phyloP scores from a whole-genome alignment of 2,113 vertebrate species.

The Microcebus tavaratra region DNA sequence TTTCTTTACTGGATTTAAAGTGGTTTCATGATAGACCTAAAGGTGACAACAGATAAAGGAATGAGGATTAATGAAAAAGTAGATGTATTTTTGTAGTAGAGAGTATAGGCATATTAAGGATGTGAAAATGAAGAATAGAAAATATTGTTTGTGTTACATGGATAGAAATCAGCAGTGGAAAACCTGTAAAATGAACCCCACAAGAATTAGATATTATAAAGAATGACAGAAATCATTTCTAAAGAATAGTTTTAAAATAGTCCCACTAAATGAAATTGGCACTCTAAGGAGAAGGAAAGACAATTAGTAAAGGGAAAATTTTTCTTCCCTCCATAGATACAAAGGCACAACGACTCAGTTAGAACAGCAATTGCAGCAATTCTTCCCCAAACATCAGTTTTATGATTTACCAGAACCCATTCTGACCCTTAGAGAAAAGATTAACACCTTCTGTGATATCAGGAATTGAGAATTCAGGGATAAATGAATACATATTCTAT shows the following conservation, averaged over 20 bases:
- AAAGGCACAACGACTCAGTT: conserved; percentile 63
- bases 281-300: conserved; percentile 49
- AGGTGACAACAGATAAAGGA: conserved; percentile 24
- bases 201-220: conserved; percentile 62
- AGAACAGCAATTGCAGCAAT: conserved; percentile 55
- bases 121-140: conserved; percentile 36
- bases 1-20: conserved; percentile 53
- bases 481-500: neutral
- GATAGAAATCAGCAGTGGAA: neutral
- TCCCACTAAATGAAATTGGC: conserved; percentile 60
- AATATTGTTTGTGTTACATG: conserved; percentile 59
- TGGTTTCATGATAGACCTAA: conserved; percentile 28
- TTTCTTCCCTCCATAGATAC: conserved; percentile 24
- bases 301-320: conserved; percentile 57
- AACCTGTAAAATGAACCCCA: conserved; percentile 53
- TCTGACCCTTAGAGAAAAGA: conserved; percentile 58
- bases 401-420: conserved; percentile 66
- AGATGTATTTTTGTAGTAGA: conserved; percentile 3
- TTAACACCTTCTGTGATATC: conserved; percentile 39
- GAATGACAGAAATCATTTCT: conserved; percentile 65
- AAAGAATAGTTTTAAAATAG: conserved; percentile 68
- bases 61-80: conserved; percentile 41
- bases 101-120: neutral
- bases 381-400: conserved; percentile 68
- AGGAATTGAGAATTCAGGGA: conserved; percentile 41